Base-by-base conservation (phyloP, 2,888 invertebrate genomes). In the Ochropacha duplaris region DNA sequence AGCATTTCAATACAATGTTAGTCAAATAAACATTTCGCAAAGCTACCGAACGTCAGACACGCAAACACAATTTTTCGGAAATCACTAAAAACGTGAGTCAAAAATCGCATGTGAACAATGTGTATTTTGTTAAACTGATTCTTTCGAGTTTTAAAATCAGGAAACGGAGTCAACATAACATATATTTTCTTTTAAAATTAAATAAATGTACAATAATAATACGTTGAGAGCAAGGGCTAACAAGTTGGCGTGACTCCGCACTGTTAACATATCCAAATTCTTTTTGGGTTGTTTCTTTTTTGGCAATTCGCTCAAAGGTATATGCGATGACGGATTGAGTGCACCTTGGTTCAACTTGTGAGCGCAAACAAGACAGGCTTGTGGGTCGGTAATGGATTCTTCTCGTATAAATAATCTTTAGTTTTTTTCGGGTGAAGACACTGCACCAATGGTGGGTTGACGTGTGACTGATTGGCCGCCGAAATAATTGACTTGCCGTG, bases 151-250 rank as follows among this genome's bases (percentile, higher is more conserved):
- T 6, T 44, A 28, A 19, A 71, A 69, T 71, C 76, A 69, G 65
- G 69, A 75, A 74, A 69, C 74, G 72, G 74, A 70, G 74, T 65
- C 78, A 19, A 79, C 78, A 73, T 72, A 74, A 68, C 76, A 66
- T 72, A 72, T 72, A 75, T 76, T 79, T 76, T 80, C 75, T 71
- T 76, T 72, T 79, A 83, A 88, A 89, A 89, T 90, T 90, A 90
- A 90, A 89, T 90, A 90, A 89, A 90, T 86, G 86, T 83, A 74
- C 78, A 78, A 83, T 91, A 92, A 92, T 92, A 86, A 92, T 80
- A 92, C 73, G 87, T 78, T 88, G 78, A 74, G 67, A 65, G 68
- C 65, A 71, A 68, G 81, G 77, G 80, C 81, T 89, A 89, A 90
- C 87, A 79, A 85, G 86, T 72, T 90, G 81, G 87, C 92, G 92